Evolutionary conservation across 2,797 vertebrate species (phyloP).

Genomic region (Eleutherodactylus coqui): DNA sequence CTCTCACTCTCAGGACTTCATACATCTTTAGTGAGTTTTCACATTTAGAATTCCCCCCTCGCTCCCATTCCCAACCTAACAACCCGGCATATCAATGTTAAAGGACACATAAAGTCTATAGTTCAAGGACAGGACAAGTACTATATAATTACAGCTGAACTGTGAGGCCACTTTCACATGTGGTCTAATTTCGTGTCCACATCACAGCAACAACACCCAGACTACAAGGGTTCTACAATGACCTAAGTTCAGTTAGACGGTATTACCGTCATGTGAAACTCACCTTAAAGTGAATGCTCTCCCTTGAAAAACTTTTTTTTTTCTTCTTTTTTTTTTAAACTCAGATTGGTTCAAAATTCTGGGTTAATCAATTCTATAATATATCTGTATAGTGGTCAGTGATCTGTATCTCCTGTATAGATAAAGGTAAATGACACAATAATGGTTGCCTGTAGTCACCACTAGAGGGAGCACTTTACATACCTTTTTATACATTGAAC

Average conservation of each 20-base stretch:
- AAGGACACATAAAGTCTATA: background rate
- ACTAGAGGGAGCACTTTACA: too few species aligned
- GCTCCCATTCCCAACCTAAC: background rate
- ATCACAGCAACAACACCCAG: background rate
- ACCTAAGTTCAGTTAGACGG: background rate
- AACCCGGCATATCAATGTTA: background rate
- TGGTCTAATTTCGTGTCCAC: too few species aligned
- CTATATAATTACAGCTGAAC: background rate
- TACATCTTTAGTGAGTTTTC: slow-evolving; percentile 25
- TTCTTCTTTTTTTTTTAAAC: too few species aligned
- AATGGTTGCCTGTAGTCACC: too few species aligned
- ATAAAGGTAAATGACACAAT: too few species aligned
- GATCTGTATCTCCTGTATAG: too few species aligned
- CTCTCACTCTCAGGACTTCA: background rate
- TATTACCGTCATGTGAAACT: background rate
- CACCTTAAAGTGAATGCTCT: too few species aligned
- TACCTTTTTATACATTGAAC: too few species aligned
- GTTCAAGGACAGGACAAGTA: background rate
- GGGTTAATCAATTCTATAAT: too few species aligned
- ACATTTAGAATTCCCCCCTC: background rate
- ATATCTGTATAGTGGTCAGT: too few species aligned
- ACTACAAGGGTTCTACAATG: background rate
- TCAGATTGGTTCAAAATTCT: too few species aligned
- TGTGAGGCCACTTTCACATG: background rate
- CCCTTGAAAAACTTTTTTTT: too few species aligned